Conservation (phyloP, 2,113 vertebrate species). For the Cephalopterus ornatus region DNA sequence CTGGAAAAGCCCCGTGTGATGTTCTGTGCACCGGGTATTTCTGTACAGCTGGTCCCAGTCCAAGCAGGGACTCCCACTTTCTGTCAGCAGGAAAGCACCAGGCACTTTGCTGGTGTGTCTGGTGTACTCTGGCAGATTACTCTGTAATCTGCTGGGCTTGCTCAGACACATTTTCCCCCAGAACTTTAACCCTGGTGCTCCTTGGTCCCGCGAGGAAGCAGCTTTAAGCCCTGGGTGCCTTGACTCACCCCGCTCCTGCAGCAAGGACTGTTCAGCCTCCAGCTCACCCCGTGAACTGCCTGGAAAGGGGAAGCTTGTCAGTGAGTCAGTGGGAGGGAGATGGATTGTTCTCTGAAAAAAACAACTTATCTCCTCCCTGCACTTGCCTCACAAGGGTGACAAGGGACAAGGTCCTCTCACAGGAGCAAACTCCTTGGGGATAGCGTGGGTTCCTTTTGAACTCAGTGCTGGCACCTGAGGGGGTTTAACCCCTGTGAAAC, state of each 20-base stretch:
- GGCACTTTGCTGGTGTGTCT: not conserved
- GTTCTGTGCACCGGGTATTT: not conserved
- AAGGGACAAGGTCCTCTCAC: not conserved
- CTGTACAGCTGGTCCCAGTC: not conserved
- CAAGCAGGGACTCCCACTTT: not conserved
- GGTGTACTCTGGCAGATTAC: rapidly evolving
- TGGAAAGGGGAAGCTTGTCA: conserved; percentile 40
- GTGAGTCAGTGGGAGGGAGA: conserved; percentile 28
- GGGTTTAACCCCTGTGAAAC: not conserved
- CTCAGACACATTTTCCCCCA: not conserved
- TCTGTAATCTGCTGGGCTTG: not conserved
- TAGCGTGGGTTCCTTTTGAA: rapidly evolving
- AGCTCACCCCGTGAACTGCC: not conserved
- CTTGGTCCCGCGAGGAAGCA: not conserved
- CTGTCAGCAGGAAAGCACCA: not conserved
- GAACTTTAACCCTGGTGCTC: not conserved
- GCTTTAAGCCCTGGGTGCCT: not conserved
- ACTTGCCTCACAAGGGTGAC: not conserved
- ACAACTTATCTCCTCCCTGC: not conserved
- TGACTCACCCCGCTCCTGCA: not conserved
- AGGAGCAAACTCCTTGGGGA: not conserved
- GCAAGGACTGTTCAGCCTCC: not conserved
- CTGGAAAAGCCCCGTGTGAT: not conserved
- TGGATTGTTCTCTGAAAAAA: not conserved
- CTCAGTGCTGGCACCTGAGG: not conserved